Conservation (phyloP, 2,797 vertebrate species). For the Rhinella marina region DNA sequence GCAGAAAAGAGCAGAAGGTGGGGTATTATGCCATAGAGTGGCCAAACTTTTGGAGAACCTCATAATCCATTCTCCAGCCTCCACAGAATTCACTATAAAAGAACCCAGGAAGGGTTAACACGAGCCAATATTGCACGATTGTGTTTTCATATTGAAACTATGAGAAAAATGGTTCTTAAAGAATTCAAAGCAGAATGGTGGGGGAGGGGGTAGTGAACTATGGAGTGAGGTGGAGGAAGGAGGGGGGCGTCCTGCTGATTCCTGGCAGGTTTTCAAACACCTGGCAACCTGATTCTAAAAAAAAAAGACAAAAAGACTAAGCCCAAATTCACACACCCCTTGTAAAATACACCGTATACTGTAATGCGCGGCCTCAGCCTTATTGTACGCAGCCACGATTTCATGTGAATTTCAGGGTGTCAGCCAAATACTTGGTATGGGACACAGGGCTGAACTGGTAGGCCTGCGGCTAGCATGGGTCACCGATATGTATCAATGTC, state of each 20-base stretch:
- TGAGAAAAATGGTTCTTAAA: slow-evolving; percentile 28
- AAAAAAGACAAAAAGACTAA: neutral
- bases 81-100: neutral
- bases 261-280: slow-evolving; percentile 29
- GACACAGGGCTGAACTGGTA: too few relatives aligned
- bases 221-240: neutral
- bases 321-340: slow-evolving; percentile 26
- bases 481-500: too few relatives aligned
- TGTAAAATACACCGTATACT: neutral
- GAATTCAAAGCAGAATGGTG: slow-evolving; percentile 7
- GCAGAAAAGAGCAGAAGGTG: too few relatives aligned
- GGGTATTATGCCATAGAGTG: neutral
- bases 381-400: neutral
- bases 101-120: slow-evolving; percentile 24
- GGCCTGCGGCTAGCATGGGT: too few relatives aligned
- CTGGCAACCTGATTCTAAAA: slow-evolving; percentile 30
- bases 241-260: slow-evolving; percentile 4
- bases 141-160: slow-evolving; percentile 50
- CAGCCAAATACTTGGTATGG: too few relatives aligned
- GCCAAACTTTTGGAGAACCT: neutral
- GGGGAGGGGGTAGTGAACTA: neutral
- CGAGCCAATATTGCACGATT: neutral
- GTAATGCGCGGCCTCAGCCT: neutral
- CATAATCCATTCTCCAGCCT: neutral
- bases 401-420: neutral